Evolutionary conservation across 2,797 vertebrate genomes (phyloP), one percentile per base, ranked within the genome.

Genomic region (Sebastes goodei): DNA sequence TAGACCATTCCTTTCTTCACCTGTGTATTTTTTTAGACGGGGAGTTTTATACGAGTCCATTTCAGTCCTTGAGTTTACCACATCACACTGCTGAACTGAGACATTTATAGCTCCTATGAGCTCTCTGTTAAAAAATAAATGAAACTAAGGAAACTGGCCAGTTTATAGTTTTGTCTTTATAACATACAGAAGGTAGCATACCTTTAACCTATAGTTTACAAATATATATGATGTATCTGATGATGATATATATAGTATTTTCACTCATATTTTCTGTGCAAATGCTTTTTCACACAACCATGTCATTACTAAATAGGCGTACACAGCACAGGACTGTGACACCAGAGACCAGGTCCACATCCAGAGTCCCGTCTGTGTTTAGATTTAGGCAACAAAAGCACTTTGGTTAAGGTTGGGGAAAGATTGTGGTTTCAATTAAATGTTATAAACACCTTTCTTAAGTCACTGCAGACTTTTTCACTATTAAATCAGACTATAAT

Each of bases 1-100:
- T 17, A 23, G 63, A 71, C 62, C 81, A 76, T 82, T 89, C 80
- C 57, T 83, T 52, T 78, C 77, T 68, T 87, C 74, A 81, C 57
- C 25, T 69, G 38, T 20, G 61, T 46, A 76, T 76, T 81, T 53
- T 46, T 68, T 67, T 73, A 63, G 32, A 14, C 0, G 1, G 42
- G 17, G 46, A 56, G 5, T 74, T 87, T 87, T 70, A 62, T 27
- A 60, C 32, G 70, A 77, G 78, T 83, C 20, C 53, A 46, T 84
- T 74, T 74, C 27, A 76, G 61, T 29, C 33, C 32, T 79, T 10
- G 57, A 76, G 30, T 82, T 87, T 15, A 80, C 29, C 57, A 74
- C 71, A 73, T 86, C 64, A 82, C 42, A 86, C 63, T 49, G 71
- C 30, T 84, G 21, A 74, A 49, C 81, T 63, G 78, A 77, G 71